Evolutionary conservation across 2,797 vertebrate genomes (phyloP).

Genomic region (Loriculus beryllinus): DNA sequence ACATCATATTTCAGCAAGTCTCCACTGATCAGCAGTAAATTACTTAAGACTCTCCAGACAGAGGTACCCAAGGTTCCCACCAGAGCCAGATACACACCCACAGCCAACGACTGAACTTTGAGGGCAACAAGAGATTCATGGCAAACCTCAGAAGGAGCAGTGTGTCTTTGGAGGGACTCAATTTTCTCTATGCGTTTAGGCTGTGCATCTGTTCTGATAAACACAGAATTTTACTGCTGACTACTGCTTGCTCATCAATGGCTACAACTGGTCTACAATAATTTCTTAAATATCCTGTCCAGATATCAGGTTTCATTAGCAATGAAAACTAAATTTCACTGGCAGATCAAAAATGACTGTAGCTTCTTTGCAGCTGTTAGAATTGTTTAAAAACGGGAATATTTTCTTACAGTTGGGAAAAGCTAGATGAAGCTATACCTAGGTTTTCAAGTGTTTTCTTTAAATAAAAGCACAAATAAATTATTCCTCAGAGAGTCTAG

Average conservation of each 20-base stretch:
- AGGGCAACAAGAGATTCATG: background rate
- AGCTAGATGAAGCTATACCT: background rate
- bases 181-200: background rate
- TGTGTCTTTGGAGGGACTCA: background rate
- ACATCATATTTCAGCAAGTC: background rate
- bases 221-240: background rate
- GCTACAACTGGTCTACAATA: background rate
- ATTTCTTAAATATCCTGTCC: background rate
- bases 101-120: background rate
- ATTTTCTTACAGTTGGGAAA: conserved; percentile 6
- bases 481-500: conserved; percentile 18
- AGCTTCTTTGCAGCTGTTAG: conserved; percentile 3
- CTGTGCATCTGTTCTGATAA: background rate
- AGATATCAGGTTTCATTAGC: conserved; percentile 44
- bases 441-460: conserved; percentile 25
- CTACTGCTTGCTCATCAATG: background rate
- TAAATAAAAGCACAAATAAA: background rate
- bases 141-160: background rate
- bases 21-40: background rate
- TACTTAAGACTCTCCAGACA: background rate
- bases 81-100: background rate
- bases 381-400: conserved; percentile 15
- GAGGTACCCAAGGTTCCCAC: background rate
- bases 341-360: conserved; percentile 11
- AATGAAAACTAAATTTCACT: conserved; percentile 34